A percentile compares a stretch with the other conserved stretches of the same genome.
These are phyloP conservation scores for Tachysurus vachellii DNA, from an alignment of 2,113 vertebrate genomes.

Conservation along the genomic window DNA sequence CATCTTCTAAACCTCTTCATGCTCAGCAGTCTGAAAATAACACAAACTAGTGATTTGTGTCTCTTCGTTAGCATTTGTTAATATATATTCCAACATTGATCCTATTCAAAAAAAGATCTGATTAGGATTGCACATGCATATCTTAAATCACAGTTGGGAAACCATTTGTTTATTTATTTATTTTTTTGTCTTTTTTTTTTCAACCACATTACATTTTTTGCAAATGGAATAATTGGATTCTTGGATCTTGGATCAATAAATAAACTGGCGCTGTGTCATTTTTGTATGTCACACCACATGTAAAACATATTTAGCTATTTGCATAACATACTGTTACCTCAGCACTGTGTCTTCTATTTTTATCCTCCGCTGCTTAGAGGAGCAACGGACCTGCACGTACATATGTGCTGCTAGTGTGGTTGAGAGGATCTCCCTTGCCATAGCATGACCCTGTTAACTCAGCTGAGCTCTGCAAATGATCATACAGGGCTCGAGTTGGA, in stretches of 20 bases:
- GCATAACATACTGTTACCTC: background rate
- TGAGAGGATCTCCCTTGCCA: background rate
- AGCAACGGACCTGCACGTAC: background rate
- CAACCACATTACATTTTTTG: no score
- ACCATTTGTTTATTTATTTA: background rate
- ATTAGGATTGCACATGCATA: conserved; percentile 3
- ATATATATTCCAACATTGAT: background rate
- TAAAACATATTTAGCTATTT: background rate
- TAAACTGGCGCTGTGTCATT: background rate
- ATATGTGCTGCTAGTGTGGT: background rate
- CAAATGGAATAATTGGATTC: background rate
- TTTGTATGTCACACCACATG: background rate
- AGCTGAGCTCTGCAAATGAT: background rate
- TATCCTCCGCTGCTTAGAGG: background rate
- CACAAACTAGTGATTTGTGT: background rate
- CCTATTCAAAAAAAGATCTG: background rate
- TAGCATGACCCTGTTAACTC: conserved; percentile 4
- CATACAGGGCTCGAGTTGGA: background rate
- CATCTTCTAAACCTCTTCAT: background rate
- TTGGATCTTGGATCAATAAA: background rate
- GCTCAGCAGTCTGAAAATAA: background rate
- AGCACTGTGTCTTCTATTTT: background rate
- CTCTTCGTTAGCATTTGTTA: background rate
- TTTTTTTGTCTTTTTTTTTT: background rate
- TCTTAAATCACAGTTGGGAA: background rate